Percentiles rank a stretch among this genome's conserved stretches.
Conservation (phyloP, 2,888 invertebrate species). For the Zeuzera pyrina region DNA sequence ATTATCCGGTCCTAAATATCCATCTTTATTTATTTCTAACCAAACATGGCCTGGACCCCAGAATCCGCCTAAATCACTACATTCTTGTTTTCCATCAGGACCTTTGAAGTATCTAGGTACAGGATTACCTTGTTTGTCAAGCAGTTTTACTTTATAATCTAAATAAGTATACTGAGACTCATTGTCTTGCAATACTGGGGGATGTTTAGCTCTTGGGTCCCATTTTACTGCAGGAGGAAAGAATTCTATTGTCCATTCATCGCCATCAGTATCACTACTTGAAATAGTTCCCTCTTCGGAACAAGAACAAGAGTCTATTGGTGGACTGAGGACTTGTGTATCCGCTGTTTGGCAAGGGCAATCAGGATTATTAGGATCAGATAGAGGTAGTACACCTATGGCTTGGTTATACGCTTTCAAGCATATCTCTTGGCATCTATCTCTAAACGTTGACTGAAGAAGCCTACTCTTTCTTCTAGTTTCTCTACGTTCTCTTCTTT, state of each 20-base stretch:
- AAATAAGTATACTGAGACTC: conserved; percentile 53
- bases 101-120: conserved; percentile 56
- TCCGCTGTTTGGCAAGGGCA: conserved; percentile 47
- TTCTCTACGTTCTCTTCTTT: conserved; percentile 52
- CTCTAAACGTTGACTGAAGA: conserved; percentile 56
- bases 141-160: conserved; percentile 56
- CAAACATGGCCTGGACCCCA: conserved; percentile 46
- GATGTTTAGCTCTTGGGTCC: conserved; percentile 51
- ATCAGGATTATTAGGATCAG: conserved; percentile 48
- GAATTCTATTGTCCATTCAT: conserved; percentile 62
- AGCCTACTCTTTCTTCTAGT: conserved; percentile 51
- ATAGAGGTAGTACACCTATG: conserved; percentile 50
- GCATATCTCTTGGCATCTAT: conserved; percentile 63
- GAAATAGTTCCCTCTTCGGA: conserved; percentile 44
- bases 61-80: conserved; percentile 62
- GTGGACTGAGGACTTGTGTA: conserved; percentile 23
- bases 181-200: conserved; percentile 27
- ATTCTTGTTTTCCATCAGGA: conserved; percentile 54
- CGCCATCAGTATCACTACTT: conserved; percentile 56
- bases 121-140: conserved; percentile 54
- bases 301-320: conserved; percentile 58
- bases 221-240: conserved; percentile 52
- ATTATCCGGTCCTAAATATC: conserved; percentile 54
- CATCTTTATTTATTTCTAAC: conserved; percentile 61
- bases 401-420: conserved; percentile 64